A percentile compares a stretch with the other conserved stretches of the same genome.
Evolutionary conservation across 2,888 invertebrate species (phyloP).

Genomic region (Reticulitermes lucifugus): DNA sequence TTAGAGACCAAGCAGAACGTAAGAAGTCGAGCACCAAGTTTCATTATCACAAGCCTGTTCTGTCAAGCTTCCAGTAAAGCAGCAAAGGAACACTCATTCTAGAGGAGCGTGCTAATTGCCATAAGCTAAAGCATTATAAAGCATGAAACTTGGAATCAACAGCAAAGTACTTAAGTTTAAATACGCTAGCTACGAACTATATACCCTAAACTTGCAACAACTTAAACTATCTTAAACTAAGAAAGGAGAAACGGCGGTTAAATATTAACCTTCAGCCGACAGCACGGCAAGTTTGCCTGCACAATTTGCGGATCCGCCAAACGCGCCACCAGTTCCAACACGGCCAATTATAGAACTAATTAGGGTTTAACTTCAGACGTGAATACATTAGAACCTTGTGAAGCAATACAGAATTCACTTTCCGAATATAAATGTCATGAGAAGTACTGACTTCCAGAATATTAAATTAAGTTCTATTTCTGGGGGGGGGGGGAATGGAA

Average conservation of each 20-base stretch:
- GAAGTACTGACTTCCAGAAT: not conserved
- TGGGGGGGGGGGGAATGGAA: not conserved
- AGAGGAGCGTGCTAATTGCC: not conserved
- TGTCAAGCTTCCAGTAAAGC: too few relatives aligned
- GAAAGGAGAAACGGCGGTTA: constrained; percentile 3
- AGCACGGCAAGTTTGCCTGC: not conserved
- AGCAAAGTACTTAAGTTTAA: not conserved
- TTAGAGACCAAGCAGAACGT: too few relatives aligned
- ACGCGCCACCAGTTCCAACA: not conserved
- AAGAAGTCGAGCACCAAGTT: too few relatives aligned
- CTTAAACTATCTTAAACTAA: not conserved
- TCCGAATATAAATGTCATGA: not conserved
- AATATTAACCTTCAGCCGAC: not conserved
- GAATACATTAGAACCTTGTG: constrained; percentile 3
- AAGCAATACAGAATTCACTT: not conserved
- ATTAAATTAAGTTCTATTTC: not conserved
- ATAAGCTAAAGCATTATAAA: not conserved
- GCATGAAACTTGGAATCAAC: not conserved
- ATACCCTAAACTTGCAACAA: not conserved
- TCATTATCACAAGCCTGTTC: too few relatives aligned
- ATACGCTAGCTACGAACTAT: not conserved
- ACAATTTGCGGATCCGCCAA: not conserved
- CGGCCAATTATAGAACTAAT: constrained; percentile 13
- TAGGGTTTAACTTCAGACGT: not conserved
- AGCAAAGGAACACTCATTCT: too few relatives aligned